Percentiles rank a stretch among this genome's conserved stretches.
Evolutionary conservation across 2,797 vertebrate species (phyloP).

Genomic region (Pygocentrus nattereri): DNA sequence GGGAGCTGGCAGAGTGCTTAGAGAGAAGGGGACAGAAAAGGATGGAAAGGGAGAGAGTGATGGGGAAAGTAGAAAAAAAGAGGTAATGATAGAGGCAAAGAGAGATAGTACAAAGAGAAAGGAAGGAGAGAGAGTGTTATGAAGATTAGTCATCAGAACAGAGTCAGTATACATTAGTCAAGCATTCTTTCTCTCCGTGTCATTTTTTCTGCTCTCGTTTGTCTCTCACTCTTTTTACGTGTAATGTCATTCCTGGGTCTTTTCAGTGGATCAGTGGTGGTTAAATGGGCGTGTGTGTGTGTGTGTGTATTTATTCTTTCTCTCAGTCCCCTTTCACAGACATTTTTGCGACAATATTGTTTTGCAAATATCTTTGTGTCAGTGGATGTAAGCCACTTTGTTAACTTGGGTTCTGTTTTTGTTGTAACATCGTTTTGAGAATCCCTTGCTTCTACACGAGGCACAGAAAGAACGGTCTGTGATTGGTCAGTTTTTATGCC

Average conservation of each 20-base stretch:
- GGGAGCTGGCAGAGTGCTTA: neutral
- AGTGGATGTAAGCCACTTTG: no score
- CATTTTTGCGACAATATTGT: no score
- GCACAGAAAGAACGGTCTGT: no score
- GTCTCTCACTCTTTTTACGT: neutral
- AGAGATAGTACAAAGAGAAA: neutral
- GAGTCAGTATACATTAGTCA: slow-evolving; percentile 15
- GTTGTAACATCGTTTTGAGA: no score
- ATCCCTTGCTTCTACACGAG: no score
- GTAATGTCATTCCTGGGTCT: neutral
- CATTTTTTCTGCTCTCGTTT: neutral
- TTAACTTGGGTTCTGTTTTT: no score
- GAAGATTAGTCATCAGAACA: slow-evolving; percentile 30
- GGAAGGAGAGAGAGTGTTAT: neutral
- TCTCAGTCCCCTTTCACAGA: no score
- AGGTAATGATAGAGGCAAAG: neutral
- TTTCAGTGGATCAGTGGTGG: neutral
- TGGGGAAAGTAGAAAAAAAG: neutral
- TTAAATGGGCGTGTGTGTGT: no score
- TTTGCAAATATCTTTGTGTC: no score
- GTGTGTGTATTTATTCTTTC: no score
- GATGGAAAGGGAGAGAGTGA: neutral
- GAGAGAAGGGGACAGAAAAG: neutral
- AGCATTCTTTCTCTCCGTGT: slow-evolving; percentile 4
- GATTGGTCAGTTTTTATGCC: no score